Conservation (phyloP, 2,888 invertebrate species). For the Drosophila meridionalis region DNA sequence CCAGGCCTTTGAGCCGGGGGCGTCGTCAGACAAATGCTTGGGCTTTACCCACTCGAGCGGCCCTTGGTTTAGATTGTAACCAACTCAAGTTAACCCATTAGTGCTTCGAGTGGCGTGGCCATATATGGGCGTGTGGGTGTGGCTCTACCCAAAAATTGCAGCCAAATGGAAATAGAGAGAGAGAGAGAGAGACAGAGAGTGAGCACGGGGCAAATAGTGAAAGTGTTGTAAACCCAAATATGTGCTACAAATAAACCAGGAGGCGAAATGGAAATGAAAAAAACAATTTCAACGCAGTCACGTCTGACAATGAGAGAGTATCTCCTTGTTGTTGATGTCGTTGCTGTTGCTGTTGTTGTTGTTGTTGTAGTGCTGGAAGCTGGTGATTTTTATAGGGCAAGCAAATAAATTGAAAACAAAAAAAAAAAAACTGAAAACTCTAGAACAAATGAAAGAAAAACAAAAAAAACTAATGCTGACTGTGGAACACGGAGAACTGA, state of each 20-base stretch:
- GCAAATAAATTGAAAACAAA: conserved; percentile 75
- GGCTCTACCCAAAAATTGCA: conserved; percentile 48
- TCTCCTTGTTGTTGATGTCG: conserved; percentile 37
- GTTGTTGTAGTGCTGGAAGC: conserved; percentile 53
- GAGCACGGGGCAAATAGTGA: conserved; percentile 9
- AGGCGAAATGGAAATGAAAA: conserved; percentile 58
- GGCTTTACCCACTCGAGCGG: conserved; percentile 73
- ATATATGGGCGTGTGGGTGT: conserved; percentile 4
- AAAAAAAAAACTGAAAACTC: conserved; percentile 9
- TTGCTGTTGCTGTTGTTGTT: conserved; percentile 44
- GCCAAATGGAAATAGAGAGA: conserved; percentile 27
- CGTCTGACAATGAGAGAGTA: conserved; percentile 48
- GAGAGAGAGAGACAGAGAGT: not conserved
- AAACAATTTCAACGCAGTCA: conserved; percentile 75
- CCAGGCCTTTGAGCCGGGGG: conserved; percentile 45
- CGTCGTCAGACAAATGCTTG: conserved; percentile 69
- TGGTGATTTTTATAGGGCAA: conserved; percentile 73
- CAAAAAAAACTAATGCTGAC: conserved; percentile 6
- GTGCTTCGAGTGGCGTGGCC: conserved; percentile 35
- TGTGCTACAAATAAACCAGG: conserved; percentile 37
- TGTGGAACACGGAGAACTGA: not conserved
- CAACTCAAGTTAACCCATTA: conserved; percentile 80
- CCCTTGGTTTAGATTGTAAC: conserved; percentile 70
- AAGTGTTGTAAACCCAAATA: conserved; percentile 31
- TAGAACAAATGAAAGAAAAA: conserved; percentile 1